These are phyloP conservation scores for Hoplias malabaricus DNA, from an alignment of 2,113 vertebrate species.

Conservation along the genomic window DNA sequence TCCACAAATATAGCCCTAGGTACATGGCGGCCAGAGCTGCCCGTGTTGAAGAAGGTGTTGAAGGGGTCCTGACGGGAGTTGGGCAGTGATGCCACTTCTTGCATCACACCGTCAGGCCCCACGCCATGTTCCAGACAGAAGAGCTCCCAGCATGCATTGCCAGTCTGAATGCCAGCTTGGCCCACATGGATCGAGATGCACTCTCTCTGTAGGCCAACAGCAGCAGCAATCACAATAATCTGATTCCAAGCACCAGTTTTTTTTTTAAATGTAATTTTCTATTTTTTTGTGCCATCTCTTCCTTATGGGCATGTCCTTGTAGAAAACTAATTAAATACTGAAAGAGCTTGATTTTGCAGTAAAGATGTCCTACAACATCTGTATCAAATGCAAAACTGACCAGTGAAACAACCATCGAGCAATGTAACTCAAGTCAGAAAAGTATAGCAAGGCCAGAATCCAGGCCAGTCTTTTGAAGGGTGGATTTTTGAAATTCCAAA, in stretches of 20 bases:
- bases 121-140: slow-evolving; percentile 85
- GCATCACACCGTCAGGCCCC: slow-evolving; percentile 71
- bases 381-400: background rate
- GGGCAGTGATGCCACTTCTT: slow-evolving; percentile 20
- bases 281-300: too few species aligned
- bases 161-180: slow-evolving; percentile 78
- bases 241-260: background rate
- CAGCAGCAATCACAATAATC: slow-evolving; percentile 78
- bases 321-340: too few species aligned
- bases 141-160: slow-evolving; percentile 77
- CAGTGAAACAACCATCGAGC: background rate
- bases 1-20: slow-evolving; percentile 68
- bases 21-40: slow-evolving; percentile 64
- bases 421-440: background rate
- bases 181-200: slow-evolving; percentile 77
- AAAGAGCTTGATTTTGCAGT: too few species aligned
- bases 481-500: background rate
- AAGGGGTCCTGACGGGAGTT: slow-evolving; percentile 63
- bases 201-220: slow-evolving; percentile 83
- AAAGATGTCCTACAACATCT: background rate
- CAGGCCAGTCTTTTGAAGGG: background rate
- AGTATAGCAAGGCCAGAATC: background rate
- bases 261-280: background rate
- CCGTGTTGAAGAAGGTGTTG: slow-evolving; percentile 72
- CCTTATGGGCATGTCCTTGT: too few species aligned